Conservation (phyloP, 1,140 invertebrate species). For the Bombus cullumanus region DNA sequence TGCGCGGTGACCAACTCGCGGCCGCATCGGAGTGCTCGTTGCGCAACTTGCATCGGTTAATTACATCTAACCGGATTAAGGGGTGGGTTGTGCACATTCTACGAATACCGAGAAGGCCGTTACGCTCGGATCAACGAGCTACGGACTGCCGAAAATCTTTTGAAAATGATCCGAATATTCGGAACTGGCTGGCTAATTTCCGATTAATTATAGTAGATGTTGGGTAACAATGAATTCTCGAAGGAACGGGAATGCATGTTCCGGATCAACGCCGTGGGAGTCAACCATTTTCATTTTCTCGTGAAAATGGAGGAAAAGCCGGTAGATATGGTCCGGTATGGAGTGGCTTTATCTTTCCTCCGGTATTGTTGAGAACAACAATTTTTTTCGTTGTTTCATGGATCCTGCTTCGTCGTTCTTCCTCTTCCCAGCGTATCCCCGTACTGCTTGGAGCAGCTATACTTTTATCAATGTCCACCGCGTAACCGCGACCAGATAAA, state of each 20-base stretch:
- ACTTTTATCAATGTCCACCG: constrained; percentile 61
- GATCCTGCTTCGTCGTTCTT: constrained; percentile 56
- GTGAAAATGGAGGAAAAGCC: neutral
- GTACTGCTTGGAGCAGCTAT: constrained; percentile 42
- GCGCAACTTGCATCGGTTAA: constrained; percentile 45
- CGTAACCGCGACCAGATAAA: constrained; percentile 56
- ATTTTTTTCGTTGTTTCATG: constrained; percentile 16
- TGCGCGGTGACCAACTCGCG: neutral
- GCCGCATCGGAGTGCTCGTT: neutral
- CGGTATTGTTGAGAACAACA: constrained; percentile 8
- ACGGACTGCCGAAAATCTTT: neutral
- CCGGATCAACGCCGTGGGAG: no score
- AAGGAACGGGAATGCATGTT: no score
- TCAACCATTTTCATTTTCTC: constrained; percentile 27
- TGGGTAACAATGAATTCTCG: no score
- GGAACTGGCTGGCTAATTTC: neutral
- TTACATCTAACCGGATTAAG: constrained; percentile 45
- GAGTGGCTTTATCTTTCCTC: neutral
- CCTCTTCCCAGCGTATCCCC: constrained; percentile 7
- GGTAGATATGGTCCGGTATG: neutral
- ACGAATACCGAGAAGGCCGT: neutral
- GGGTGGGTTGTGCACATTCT: constrained; percentile 7
- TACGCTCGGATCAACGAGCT: neutral
- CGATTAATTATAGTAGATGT: neutral
- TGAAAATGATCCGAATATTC: neutral